Evolutionary conservation across 2,888 invertebrate genomes (phyloP).

Genomic region (Xylota segnis): DNA sequence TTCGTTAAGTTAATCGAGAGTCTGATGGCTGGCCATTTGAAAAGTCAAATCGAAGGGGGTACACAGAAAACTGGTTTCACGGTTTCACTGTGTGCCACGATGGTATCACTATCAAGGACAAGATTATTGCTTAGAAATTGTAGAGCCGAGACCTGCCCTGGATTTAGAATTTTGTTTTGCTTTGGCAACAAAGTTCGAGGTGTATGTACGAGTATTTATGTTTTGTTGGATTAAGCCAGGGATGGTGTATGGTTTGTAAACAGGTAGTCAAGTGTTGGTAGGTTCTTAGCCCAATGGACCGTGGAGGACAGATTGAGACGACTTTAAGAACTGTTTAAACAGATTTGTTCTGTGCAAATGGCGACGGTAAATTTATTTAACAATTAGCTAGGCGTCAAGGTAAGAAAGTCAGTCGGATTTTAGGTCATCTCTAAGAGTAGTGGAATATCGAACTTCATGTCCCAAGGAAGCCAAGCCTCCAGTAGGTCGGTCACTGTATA

Average conservation of each 20-base stretch:
- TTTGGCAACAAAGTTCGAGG: conserved; percentile 63
- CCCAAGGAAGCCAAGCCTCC: too few relatives aligned
- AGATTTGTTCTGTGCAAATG: background rate
- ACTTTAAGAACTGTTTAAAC: background rate
- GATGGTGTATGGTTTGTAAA: conserved; percentile 7
- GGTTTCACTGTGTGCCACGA: conserved; percentile 16
- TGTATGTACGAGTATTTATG: conserved; percentile 3
- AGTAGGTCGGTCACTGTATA: too few relatives aligned
- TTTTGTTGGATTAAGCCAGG: background rate
- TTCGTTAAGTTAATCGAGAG: conserved; percentile 59
- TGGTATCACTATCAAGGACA: conserved; percentile 65
- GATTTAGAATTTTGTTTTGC: conserved; percentile 37
- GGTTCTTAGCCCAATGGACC: background rate
- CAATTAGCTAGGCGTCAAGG: too few relatives aligned
- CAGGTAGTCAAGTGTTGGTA: conserved; percentile 31
- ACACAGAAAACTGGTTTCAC: conserved; percentile 29
- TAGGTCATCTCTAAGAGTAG: too few relatives aligned
- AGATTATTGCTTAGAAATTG: conserved; percentile 40
- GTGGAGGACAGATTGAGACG: background rate
- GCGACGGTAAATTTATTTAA: too few relatives aligned
- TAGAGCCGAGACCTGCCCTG: conserved; percentile 38
- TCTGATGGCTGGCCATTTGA: conserved; percentile 17
- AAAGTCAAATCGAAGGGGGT: conserved; percentile 32
- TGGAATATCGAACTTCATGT: too few relatives aligned
- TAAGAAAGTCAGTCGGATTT: too few relatives aligned